Conservation (phyloP, 2,888 invertebrate genomes). For the Subacronicta megacephala region DNA sequence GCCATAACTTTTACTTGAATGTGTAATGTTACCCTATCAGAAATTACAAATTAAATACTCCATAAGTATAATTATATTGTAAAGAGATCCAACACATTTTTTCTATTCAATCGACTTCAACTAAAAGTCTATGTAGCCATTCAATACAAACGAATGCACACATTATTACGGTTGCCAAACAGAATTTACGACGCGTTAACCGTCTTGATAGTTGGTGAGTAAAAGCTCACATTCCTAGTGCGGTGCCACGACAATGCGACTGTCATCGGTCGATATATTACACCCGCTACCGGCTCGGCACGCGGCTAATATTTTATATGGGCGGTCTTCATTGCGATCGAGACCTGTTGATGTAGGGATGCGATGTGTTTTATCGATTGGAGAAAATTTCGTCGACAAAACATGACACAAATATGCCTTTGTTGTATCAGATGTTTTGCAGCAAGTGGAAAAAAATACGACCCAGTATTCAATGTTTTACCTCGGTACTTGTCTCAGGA, state of each 20-base stretch:
- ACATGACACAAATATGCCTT: too few species aligned
- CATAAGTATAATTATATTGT: too few species aligned
- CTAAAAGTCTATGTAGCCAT: constrained; percentile 5
- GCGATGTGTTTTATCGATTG: constrained; percentile 46
- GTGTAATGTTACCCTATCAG: too few species aligned
- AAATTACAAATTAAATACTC: too few species aligned
- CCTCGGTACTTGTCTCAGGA: too few species aligned
- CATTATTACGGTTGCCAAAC: constrained; percentile 38
- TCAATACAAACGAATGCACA: constrained; percentile 1
- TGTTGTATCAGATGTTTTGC: background rate
- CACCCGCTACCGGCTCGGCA: constrained; percentile 79
- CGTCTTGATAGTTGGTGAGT: constrained; percentile 41
- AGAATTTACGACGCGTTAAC: constrained; percentile 51
- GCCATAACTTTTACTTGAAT: too few species aligned
- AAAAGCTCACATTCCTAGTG: constrained; percentile 63
- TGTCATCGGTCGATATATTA: constrained; percentile 81
- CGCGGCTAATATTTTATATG: constrained; percentile 86
- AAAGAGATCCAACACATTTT: too few species aligned
- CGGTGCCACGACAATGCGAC: constrained; percentile 73
- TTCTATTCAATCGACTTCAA: background rate
- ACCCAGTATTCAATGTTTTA: too few species aligned
- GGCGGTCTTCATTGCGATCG: constrained; percentile 87
- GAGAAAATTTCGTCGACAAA: constrained; percentile 5
- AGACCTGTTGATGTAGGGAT: constrained; percentile 67
- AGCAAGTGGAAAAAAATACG: too few species aligned